These are phyloP conservation scores for Atherix ibis DNA, from an alignment of 2,888 invertebrate genomes.

Conservation along the genomic window DNA sequence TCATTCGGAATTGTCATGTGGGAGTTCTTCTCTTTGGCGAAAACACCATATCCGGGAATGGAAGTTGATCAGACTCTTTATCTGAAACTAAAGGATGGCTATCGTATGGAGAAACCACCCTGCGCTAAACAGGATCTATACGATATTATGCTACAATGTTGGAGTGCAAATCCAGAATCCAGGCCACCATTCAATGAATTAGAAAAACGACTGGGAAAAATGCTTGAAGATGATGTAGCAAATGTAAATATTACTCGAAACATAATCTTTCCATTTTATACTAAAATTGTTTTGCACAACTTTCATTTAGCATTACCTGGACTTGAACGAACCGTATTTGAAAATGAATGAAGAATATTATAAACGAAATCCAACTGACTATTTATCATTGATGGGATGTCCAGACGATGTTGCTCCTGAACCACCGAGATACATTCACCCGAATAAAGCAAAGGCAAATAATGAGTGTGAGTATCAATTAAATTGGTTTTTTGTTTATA, in stretches of 20 bases:
- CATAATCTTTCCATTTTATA: not conserved
- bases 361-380: slow-evolving; percentile 47
- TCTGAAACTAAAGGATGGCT: slow-evolving; percentile 62
- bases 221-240: slow-evolving; percentile 65
- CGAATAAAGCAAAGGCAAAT: slow-evolving; percentile 27
- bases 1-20: slow-evolving; percentile 80
- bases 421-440: slow-evolving; percentile 27
- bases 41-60: slow-evolving; percentile 76
- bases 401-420: slow-evolving; percentile 41
- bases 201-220: slow-evolving; percentile 54
- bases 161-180: slow-evolving; percentile 60
- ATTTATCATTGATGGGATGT: slow-evolving; percentile 60
- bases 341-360: slow-evolving; percentile 47
- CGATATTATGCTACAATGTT: slow-evolving; percentile 73
- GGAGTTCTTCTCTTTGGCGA: slow-evolving; percentile 77
- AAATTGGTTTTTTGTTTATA: slow-evolving; percentile 1
- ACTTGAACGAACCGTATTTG: slow-evolving; percentile 64
- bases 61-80: slow-evolving; percentile 55
- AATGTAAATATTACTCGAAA: slow-evolving; percentile 43
- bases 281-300: not conserved
- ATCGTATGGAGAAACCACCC: slow-evolving; percentile 74
- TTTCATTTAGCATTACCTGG: slow-evolving; percentile 61
- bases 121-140: slow-evolving; percentile 66
- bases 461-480: slow-evolving; percentile 10
- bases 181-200: slow-evolving; percentile 68